Base-by-base conservation (phyloP, 2,113 vertebrate species). In the Vireo altiloquus region DNA sequence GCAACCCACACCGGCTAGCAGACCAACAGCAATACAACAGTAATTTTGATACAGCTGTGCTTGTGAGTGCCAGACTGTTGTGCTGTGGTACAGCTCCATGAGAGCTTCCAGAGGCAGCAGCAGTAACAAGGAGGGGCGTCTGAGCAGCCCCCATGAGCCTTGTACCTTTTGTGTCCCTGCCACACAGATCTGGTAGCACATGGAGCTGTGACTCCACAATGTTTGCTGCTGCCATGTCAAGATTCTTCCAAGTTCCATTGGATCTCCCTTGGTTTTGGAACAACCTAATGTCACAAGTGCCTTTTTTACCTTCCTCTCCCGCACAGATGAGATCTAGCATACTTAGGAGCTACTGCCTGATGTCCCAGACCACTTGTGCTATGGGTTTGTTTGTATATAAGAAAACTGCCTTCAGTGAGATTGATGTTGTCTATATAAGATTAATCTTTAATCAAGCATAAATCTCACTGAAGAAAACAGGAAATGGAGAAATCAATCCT, bases 101-200 rank as follows among this genome's bases (percentile, higher is more conserved):
- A 0, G 0, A 50, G 19, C 9, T 60, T 37, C 23, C 25, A 27
- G 33, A 12, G 13, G 28, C 15, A 28, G 50, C 44, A 56, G 42
- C n/a, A 83, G 31, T 0, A 2, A 61, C 15, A 39, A 69, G 27
- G 15, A 70, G 24, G 24, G 15, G 3, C 37, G 40, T 11, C 8
- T 0, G 0, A 57, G 47, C 18, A 30, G 19, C 17, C 23, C 17
- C 47, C 11, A 5, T 0, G 4, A 40, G 12, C 61, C 49, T 15
- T 24, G 17, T 37, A 14, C 0, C 2, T 33, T 3, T 1, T 1
- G 7, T 44, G 25, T 28, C 63, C 57, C 33, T 46, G 37, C 7
- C 37, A 46, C 31, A 15, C 13, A 28, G 21, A 16, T 8, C 39
- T 44, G 31, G 21, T 21, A 28, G 37, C 27, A 57, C 24, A 13